Percentiles rank a stretch among this genome's conserved stretches.
These are phyloP conservation scores for Eurytoma adleriae DNA, from an alignment of 2,888 invertebrate species.

Conservation along the genomic window DNA sequence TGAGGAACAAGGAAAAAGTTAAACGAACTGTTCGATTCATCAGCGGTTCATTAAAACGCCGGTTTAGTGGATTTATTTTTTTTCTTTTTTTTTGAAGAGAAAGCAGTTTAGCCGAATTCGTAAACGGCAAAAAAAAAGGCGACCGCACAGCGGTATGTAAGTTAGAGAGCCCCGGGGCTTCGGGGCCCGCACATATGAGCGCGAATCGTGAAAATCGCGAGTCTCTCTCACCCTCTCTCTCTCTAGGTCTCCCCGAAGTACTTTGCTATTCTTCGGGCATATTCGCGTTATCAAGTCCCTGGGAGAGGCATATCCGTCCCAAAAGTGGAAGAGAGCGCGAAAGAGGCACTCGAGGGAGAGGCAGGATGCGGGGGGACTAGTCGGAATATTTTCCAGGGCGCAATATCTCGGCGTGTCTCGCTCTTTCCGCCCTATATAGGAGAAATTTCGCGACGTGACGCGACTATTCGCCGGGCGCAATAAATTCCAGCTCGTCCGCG, in stretches of 20 bases:
- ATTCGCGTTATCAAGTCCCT: constrained; percentile 34
- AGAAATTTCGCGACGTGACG: constrained; percentile 49
- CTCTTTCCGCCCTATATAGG: constrained; percentile 1
- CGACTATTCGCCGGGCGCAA: constrained; percentile 49
- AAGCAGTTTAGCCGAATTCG: background rate
- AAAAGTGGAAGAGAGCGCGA: constrained; percentile 21
- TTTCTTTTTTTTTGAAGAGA: no score
- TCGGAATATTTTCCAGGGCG: constrained; percentile 37
- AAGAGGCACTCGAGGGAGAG: background rate
- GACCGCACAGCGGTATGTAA: background rate
- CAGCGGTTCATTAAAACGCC: no score
- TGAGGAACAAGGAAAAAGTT: no score
- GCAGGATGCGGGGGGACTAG: background rate
- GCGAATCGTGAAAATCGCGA: constrained; percentile 8
- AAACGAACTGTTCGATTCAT: no score
- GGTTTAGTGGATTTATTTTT: no score
- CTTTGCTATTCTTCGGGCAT: constrained; percentile 14
- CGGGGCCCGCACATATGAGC: background rate
- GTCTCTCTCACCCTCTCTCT: background rate
- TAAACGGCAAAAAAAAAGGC: background rate
- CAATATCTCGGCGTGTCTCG: constrained; percentile 23
- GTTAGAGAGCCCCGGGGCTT: background rate
- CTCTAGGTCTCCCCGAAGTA: background rate
- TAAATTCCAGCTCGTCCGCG: constrained; percentile 48
- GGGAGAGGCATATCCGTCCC: constrained; percentile 25